These are phyloP conservation scores for Mareca penelope DNA, from an alignment of 2,797 vertebrate genomes.

Conservation along the genomic window DNA sequence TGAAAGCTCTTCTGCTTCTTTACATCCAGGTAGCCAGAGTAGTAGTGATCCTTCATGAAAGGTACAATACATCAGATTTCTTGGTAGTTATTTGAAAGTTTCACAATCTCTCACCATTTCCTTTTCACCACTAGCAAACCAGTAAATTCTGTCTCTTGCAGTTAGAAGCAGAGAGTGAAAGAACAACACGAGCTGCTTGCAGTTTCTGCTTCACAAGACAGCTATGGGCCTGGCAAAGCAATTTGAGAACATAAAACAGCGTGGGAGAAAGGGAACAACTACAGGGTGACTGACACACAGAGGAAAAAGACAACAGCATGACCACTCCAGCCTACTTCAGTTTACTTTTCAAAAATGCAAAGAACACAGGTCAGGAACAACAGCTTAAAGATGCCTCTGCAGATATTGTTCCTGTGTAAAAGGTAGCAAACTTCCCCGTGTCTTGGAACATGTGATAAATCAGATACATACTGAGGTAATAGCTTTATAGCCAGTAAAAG, in stretches of 20 bases:
- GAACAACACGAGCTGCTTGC: not conserved
- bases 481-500: not conserved
- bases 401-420: not conserved
- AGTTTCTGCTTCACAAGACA: not conserved
- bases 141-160: not conserved
- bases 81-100: not conserved
- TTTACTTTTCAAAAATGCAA: not conserved
- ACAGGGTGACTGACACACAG: not conserved
- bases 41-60: not conserved
- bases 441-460: not conserved
- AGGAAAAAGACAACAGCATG: not conserved
- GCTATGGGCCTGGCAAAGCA: not conserved
- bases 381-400: not conserved
- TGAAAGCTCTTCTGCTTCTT: not conserved
- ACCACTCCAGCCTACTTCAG: not conserved
- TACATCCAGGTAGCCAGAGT: not conserved
- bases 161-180: not conserved
- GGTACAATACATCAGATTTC: not conserved
- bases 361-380: not conserved
- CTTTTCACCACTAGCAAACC: not conserved
- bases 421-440: not conserved
- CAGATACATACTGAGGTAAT: fast-evolving
- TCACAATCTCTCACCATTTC: not conserved
- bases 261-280: not conserved
- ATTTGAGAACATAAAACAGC: not conserved